A percentile compares a stretch with the other conserved stretches of the same genome.
Conservation (phyloP, 2,888 invertebrate species). For the Scaeva pyrastri region DNA sequence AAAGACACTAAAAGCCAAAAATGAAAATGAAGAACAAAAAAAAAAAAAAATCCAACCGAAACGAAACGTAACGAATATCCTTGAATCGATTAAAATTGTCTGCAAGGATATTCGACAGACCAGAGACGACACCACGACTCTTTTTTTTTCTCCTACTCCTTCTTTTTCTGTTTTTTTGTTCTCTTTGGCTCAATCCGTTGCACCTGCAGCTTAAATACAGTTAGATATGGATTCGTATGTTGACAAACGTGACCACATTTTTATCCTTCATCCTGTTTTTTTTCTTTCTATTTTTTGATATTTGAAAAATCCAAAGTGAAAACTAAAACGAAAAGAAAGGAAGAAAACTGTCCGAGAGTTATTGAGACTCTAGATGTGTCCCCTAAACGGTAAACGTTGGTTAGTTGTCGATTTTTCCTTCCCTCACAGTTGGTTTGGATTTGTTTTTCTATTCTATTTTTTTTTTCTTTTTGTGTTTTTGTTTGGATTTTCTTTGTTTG, state of each 20-base stretch:
- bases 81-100: slow-evolving; percentile 59
- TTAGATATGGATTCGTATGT: slow-evolving; percentile 43
- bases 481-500: slow-evolving; percentile 10
- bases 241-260: slow-evolving; percentile 72
- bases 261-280: slow-evolving; percentile 45
- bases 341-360: slow-evolving; percentile 35
- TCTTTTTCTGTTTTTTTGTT: no score
- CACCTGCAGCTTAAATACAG: slow-evolving; percentile 45
- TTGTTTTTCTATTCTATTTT: slow-evolving; percentile 27
- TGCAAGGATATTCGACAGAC: slow-evolving; percentile 26
- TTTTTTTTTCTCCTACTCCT: neutral
- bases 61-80: slow-evolving; percentile 40
- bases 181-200: slow-evolving; percentile 29
- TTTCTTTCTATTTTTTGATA: neutral
- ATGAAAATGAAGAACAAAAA: neutral
- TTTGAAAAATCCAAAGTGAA: slow-evolving; percentile 21
- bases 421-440: slow-evolving; percentile 41
- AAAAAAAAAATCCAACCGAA: neutral
- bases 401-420: slow-evolving; percentile 58
- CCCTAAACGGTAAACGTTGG: slow-evolving; percentile 25
- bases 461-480: slow-evolving; percentile 15
- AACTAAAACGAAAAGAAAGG: slow-evolving; percentile 13
- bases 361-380: slow-evolving; percentile 15
- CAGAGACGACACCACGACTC: neutral
- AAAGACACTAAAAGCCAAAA: slow-evolving; percentile 36